A percentile compares a stretch with the other conserved stretches of the same genome.
Evolutionary conservation across 1,140 invertebrate species (phyloP).

Genomic region (Euglossa dilemma): DNA sequence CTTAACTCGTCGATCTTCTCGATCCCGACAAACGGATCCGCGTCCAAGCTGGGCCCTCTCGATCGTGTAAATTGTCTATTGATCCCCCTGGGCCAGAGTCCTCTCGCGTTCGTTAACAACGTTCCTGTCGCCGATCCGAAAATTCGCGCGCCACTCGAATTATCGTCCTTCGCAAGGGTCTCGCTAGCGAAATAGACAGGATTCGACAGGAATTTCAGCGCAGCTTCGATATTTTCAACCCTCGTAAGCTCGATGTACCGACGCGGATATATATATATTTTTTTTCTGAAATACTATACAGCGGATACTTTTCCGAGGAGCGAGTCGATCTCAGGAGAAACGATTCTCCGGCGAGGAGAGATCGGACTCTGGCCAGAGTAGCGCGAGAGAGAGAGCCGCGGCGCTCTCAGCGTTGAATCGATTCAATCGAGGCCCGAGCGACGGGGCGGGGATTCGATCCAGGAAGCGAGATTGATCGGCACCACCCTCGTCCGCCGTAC

Average conservation of each 20-base stretch:
- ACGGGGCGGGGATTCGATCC: constrained; percentile 37
- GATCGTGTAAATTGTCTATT: constrained; percentile 2
- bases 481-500: constrained; percentile 64
- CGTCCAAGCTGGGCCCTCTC: background rate
- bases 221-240: too few species aligned
- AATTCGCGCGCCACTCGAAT: too few species aligned
- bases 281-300: too few species aligned
- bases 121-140: too few species aligned
- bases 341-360: background rate
- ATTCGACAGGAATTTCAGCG: too few species aligned
- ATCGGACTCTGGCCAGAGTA: constrained; percentile 18
- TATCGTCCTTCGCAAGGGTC: too few species aligned
- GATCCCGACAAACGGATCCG: background rate
- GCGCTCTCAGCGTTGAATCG: background rate
- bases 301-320: too few species aligned
- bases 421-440: constrained; percentile 28
- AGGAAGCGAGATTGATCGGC: constrained; percentile 58
- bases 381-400: background rate
- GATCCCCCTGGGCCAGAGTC: background rate
- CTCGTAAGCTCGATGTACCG: too few species aligned
- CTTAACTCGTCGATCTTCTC: constrained; percentile 21
- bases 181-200: too few species aligned
- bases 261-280: too few species aligned
- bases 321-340: too few species aligned
- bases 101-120: background rate